Evolutionary conservation across 2,797 vertebrate genomes (phyloP).

Genomic region (Champsocephalus gunnari): DNA sequence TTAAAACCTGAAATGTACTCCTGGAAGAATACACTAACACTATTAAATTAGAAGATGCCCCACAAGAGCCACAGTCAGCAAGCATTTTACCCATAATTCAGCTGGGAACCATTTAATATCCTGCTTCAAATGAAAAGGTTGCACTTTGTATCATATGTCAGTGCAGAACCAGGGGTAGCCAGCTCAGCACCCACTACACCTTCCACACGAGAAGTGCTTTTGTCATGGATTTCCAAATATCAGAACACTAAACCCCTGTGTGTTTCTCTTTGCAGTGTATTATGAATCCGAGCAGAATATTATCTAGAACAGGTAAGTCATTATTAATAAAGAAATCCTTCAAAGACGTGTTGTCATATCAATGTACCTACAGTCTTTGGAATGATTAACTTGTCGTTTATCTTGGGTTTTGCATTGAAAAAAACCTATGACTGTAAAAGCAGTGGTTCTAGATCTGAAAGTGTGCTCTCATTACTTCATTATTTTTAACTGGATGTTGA

Average conservation of each 20-base stretch:
- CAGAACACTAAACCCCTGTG: neutral
- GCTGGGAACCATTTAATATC: conserved; percentile 38
- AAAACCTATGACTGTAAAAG: neutral
- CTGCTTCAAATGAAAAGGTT: conserved; percentile 58
- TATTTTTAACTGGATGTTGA: too few relatives aligned
- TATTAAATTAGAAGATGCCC: conserved; percentile 55
- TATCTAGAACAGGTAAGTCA: neutral
- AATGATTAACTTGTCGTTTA: neutral
- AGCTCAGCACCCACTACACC: conserved; percentile 33
- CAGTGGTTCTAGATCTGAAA: neutral
- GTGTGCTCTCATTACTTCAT: neutral
- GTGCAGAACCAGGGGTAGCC: conserved; percentile 20
- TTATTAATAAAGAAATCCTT: neutral
- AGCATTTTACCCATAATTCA: conserved; percentile 54
- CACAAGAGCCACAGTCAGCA: conserved; percentile 43
- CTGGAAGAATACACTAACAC: conserved; percentile 26
- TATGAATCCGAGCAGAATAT: neutral
- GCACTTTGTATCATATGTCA: conserved; percentile 64
- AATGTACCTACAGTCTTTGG: neutral
- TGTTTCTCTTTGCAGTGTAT: conserved; percentile 3
- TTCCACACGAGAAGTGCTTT: conserved; percentile 3
- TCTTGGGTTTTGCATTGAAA: neutral
- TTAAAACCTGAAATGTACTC: conserved; percentile 16
- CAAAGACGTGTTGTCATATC: neutral
- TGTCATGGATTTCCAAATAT: conserved; percentile 21